Conservation (phyloP, 2,888 invertebrate genomes). For the Drosophila eohydei region DNA sequence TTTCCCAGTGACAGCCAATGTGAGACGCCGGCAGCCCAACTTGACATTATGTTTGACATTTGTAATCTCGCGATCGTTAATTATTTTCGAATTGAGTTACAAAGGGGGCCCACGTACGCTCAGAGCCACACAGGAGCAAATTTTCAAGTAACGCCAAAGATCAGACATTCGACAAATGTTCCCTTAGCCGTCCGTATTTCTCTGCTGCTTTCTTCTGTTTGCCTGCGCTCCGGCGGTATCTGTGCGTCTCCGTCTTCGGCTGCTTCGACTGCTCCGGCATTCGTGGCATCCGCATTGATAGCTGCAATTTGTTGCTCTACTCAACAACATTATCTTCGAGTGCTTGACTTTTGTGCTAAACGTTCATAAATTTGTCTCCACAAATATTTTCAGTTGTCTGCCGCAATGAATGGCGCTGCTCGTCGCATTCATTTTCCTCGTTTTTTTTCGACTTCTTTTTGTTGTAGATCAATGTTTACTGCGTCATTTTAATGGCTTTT, state of each 20-base stretch:
- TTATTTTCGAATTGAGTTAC: slow-evolving; percentile 83
- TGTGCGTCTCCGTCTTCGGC: slow-evolving; percentile 2
- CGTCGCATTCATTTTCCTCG: neutral
- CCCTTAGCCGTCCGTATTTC: slow-evolving; percentile 21
- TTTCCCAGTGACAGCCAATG: slow-evolving; percentile 58
- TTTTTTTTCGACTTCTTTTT: slow-evolving; percentile 17
- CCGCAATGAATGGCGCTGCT: slow-evolving; percentile 51
- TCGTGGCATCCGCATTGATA: slow-evolving; percentile 71
- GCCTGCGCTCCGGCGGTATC: slow-evolving; percentile 12
- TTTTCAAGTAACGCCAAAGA: slow-evolving; percentile 49
- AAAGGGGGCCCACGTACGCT: slow-evolving; percentile 36
- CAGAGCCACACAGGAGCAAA: slow-evolving; percentile 69
- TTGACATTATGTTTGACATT: slow-evolving; percentile 84
- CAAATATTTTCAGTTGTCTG: slow-evolving; percentile 61
- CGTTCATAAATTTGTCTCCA: slow-evolving; percentile 83
- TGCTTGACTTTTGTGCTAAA: slow-evolving; percentile 82
- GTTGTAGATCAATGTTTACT: slow-evolving; percentile 50
- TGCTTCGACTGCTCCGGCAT: slow-evolving; percentile 38
- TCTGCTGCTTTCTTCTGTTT: slow-evolving; percentile 6
- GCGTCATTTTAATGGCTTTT: slow-evolving; percentile 68
- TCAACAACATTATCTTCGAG: slow-evolving; percentile 74
- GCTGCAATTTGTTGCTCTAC: slow-evolving; percentile 80
- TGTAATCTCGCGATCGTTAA: slow-evolving; percentile 84
- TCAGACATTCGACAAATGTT: slow-evolving; percentile 68
- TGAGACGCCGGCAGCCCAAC: slow-evolving; percentile 67